A percentile compares a stretch with the other conserved stretches of the same genome.
These are phyloP conservation scores for Homarus americanus DNA, from an alignment of 1,140 invertebrate species.

Conservation along the genomic window DNA sequence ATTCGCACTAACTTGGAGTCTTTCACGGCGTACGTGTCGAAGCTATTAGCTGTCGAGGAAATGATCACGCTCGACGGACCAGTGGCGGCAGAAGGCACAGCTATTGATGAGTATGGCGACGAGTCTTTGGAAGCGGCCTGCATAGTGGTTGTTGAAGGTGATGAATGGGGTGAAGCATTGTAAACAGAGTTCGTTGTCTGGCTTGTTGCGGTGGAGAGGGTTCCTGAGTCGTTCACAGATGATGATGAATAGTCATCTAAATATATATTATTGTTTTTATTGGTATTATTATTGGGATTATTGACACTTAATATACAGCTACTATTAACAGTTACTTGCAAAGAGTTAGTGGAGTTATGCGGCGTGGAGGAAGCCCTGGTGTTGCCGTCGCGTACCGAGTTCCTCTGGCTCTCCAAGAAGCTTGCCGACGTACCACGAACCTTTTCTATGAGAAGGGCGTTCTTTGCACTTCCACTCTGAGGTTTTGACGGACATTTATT, in stretches of 20 bases:
- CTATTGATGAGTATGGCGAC: conserved; percentile 42
- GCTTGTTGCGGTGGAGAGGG: conserved; percentile 24
- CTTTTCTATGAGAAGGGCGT: conserved; percentile 63
- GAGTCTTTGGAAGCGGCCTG: conserved; percentile 57
- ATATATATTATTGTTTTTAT: conserved; percentile 63
- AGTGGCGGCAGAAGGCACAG: conserved; percentile 60
- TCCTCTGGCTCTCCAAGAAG: conserved; percentile 50
- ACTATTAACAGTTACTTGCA: conserved; percentile 57
- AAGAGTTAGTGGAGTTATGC: conserved; percentile 29
- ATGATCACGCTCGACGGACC: conserved; percentile 53
- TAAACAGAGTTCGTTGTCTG: conserved; percentile 61
- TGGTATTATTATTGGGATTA: conserved; percentile 62
- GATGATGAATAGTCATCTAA: conserved; percentile 53
- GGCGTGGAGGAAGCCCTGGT: conserved; percentile 39
- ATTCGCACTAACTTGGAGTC: conserved; percentile 31
- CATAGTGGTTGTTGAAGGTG: neutral
- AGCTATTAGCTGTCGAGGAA: conserved; percentile 14
- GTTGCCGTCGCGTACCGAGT: conserved; percentile 2
- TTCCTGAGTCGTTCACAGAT: conserved; percentile 54
- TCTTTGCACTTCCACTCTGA: conserved; percentile 62
- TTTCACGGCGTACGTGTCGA: conserved; percentile 9
- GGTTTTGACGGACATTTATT: conserved; percentile 28
- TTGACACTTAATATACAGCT: conserved; percentile 65
- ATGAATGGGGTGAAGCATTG: conserved; percentile 17
- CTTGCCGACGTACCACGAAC: conserved; percentile 52